Evolutionary conservation across 30 jellyfish, hydroid and myxozoan genomes (phyloP).

Genomic region (Aurelia aurita): DNA sequence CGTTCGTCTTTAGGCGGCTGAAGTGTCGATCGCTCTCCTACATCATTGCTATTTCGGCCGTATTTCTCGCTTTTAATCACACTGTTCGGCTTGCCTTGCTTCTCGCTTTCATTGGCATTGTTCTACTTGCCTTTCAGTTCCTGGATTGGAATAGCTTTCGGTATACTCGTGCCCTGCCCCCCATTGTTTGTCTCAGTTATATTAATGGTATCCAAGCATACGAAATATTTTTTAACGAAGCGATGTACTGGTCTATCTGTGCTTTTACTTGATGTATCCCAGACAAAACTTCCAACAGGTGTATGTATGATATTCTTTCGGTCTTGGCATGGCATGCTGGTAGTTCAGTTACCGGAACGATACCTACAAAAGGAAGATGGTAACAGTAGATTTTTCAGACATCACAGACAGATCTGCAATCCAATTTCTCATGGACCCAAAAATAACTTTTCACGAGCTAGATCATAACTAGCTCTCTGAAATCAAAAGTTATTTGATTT

Average conservation of each 20-base stretch:
- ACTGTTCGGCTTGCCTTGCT: too few relatives aligned
- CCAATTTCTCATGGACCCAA: too few relatives aligned
- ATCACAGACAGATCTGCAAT: too few relatives aligned
- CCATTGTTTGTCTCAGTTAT: neutral
- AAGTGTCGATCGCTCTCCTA: too few relatives aligned
- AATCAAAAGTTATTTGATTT: too few relatives aligned
- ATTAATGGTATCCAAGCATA: neutral
- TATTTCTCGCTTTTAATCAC: too few relatives aligned
- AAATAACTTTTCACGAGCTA: too few relatives aligned
- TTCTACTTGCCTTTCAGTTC: neutral
- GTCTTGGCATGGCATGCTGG: constrained; percentile 22
- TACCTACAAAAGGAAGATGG: neutral
- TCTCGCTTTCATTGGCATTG: too few relatives aligned
- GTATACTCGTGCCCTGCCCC: neutral
- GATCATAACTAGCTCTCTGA: too few relatives aligned
- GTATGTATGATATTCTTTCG: constrained; percentile 73
- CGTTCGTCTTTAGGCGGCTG: too few relatives aligned
- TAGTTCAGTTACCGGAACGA: constrained; percentile 64
- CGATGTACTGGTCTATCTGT: constrained; percentile 5
- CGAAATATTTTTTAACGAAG: constrained; percentile 41
- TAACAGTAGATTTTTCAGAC: too few relatives aligned
- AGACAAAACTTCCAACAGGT: constrained; percentile 80
- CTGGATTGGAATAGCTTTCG: neutral
- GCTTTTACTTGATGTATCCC: constrained; percentile 60
- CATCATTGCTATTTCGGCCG: too few relatives aligned